Conservation (phyloP, 35 echinoderm and acorn worm genomes). For the Anneissia japonica region DNA sequence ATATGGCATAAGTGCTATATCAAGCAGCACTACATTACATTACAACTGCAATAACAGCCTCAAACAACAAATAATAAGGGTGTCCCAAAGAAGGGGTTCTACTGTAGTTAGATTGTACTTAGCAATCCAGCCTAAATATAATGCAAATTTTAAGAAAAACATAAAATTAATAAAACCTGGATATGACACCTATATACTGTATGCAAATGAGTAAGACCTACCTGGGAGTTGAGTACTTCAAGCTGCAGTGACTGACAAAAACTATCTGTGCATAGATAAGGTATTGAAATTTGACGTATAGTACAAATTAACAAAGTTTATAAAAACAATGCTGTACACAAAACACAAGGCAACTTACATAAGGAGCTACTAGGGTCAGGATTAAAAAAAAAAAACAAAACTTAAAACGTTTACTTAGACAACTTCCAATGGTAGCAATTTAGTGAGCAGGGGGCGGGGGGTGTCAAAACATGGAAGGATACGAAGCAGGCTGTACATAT, state of each 20-base stretch:
- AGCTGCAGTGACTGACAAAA: slow-evolving; percentile 96
- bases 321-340: background rate
- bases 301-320: too few relatives aligned
- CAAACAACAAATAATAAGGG: too few relatives aligned
- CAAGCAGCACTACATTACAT: too few relatives aligned
- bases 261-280: slow-evolving; percentile 61
- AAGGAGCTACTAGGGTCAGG: background rate
- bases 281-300: slow-evolving; percentile 10
- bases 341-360: background rate
- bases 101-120: too few relatives aligned
- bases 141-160: background rate
- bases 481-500: slow-evolving; percentile 93
- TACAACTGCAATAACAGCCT: background rate
- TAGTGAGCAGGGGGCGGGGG: background rate
- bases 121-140: too few relatives aligned
- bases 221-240: slow-evolving; percentile 93
- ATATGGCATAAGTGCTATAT: too few relatives aligned
- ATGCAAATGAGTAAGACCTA: background rate
- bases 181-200: background rate
- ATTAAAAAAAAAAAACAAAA: background rate
- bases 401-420: background rate
- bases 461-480: slow-evolving; percentile 56
- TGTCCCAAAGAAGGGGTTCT: too few relatives aligned
- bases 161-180: background rate
- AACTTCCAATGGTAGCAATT: background rate